A percentile compares a stretch with the other conserved stretches of the same genome.
phyloP scores from a whole-genome alignment of 30 jellyfish, hydroid and myxozoan genomes.

The Aurelia coerulea region DNA sequence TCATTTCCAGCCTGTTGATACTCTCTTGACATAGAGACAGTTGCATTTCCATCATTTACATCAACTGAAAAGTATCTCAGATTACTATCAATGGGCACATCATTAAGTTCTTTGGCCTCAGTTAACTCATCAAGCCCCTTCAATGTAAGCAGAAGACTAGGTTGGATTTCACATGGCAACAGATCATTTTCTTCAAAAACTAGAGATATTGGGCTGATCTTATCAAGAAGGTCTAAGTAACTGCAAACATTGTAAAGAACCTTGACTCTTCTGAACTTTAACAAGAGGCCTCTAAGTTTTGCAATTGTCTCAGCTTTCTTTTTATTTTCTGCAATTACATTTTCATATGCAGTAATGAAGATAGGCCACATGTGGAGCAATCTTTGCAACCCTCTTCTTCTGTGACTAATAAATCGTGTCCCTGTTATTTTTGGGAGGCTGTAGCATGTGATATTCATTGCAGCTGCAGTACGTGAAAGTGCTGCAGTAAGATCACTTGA shows the following conservation, averaged over 20 bases:
- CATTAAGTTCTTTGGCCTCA: background rate
- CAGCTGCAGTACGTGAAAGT: conserved; percentile 8
- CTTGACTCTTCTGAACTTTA: too few species aligned
- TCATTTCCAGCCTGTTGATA: conserved; percentile 2
- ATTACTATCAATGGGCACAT: conserved; percentile 11
- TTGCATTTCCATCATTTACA: background rate
- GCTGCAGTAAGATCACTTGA: background rate
- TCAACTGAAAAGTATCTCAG: background rate
- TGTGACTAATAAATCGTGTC: background rate
- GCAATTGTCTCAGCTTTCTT: conserved; percentile 2
- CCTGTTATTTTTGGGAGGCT: conserved; percentile 7
- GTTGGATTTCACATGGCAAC: conserved; percentile 14
- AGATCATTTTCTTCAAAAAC: conserved; percentile 6
- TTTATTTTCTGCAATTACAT: background rate
- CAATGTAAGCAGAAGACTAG: background rate
- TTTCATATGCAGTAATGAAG: conserved; percentile 5
- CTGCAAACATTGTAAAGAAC: background rate
- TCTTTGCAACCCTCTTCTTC: background rate
- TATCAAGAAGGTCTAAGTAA: background rate
- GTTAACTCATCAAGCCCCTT: background rate
- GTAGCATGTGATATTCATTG: background rate
- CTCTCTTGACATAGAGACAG: background rate
- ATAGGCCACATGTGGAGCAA: background rate
- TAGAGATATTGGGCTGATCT: conserved; percentile 6
- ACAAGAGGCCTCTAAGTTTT: background rate